Base-by-base conservation (phyloP, 2,113 vertebrate genomes). In the Scytalopus superciliaris region DNA sequence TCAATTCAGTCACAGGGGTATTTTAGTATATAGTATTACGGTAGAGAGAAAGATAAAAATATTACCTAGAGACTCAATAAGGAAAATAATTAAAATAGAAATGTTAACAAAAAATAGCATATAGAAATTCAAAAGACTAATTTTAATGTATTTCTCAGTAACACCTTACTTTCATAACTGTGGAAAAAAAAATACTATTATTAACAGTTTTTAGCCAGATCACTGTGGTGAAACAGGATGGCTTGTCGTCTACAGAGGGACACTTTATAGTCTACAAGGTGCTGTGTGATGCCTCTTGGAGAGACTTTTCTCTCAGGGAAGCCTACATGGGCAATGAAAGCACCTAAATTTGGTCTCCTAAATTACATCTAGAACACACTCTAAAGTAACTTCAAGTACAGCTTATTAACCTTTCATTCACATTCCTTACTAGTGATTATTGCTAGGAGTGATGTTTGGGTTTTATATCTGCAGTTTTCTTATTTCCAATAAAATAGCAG, bases 391-490 rank as follows among this genome's bases (percentile, higher is more conserved):
- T 88, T 87, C 44, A 82, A n/a, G 52, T 66, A 23, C 33, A 91
- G n/a, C 49, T 90, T 90, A 85, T 85, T 91, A 91, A 82, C 28
- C 52, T 95, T 91, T 85, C 50, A 63, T 90, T 74, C 25, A 60
- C 13, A 79, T 82, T 49, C 12, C 40, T 87, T 53, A 91, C 40
- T 72, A 64, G 40, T 87, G 57, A 52, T 82, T 93, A 52, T 87
- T 87, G 53, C 57, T 78, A 4, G 91, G 70, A 87, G 17, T 90
- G 64, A 39, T 22, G 31, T 72, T 95, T 91, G 62, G 78, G 39
- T 93, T 89, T 87, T 87, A 56, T 69, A 80, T 66, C 50, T 88
- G 63, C 22, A 64, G 40, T 89, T 90, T 86, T 73, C 49, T 64
- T 87, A 45, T 83, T 96, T 93, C 77, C 19, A 62, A 17, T 63